Evolutionary conservation across 2,888 invertebrate species (phyloP).

Genomic region (Mythimna albipuncta): DNA sequence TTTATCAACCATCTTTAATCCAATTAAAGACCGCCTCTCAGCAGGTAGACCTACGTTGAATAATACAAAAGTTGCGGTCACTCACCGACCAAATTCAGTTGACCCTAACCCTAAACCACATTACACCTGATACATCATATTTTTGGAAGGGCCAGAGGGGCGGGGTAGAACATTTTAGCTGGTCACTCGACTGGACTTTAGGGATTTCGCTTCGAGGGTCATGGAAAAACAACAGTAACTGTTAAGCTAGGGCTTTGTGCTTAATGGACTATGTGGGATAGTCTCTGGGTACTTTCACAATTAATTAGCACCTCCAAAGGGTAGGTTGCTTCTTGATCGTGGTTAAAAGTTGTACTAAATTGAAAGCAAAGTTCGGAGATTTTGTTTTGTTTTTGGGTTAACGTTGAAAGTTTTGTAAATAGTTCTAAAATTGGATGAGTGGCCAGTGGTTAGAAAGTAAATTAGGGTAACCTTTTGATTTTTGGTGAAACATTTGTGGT

Average conservation of each 20-base stretch:
- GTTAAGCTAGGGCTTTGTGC: conserved; percentile 81
- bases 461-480: conserved; percentile 25
- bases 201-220: conserved; percentile 83
- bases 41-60: conserved; percentile 82
- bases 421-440: conserved; percentile 39
- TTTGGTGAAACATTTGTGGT: not conserved
- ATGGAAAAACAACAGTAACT: conserved; percentile 82
- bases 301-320: conserved; percentile 85
- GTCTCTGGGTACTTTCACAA: conserved; percentile 81
- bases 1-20: conserved; percentile 88
- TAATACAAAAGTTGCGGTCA: conserved; percentile 84
- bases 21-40: conserved; percentile 85
- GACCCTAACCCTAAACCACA: conserved; percentile 64
- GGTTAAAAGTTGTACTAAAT: conserved; percentile 68
- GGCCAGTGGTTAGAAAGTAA: conserved; percentile 35
- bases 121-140: conserved; percentile 47
- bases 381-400: conserved; percentile 46
- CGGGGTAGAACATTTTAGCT: conserved; percentile 60
- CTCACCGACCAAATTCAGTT: conserved; percentile 66
- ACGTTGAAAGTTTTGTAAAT: conserved; percentile 54
- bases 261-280: conserved; percentile 85
- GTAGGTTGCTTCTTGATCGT: conserved; percentile 71
- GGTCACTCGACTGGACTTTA: conserved; percentile 79
- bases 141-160: conserved; percentile 38
- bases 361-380: conserved; percentile 68